Conservation (phyloP, 1,140 invertebrate genomes). For the Papilio dardanus region DNA sequence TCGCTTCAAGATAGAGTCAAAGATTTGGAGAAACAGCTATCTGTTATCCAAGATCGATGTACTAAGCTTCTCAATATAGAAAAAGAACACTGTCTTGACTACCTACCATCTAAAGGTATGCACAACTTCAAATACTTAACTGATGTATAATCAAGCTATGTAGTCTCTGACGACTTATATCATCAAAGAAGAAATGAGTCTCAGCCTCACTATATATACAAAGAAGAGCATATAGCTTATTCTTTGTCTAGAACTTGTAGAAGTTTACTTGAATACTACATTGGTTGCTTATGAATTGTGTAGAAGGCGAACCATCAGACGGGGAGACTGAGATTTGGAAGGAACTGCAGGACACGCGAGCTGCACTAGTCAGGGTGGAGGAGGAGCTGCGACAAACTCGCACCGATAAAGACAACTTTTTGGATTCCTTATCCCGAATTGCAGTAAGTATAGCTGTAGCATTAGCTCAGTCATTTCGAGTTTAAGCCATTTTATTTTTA, state of each 20-base stretch:
- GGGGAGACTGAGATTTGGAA: constrained; percentile 74
- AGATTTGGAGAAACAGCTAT: constrained; percentile 59
- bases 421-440: constrained; percentile 70
- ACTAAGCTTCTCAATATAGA: constrained; percentile 64
- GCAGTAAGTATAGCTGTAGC: constrained; percentile 52
- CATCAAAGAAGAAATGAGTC: neutral
- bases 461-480: too few species aligned
- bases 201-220: neutral
- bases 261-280: neutral
- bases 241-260: neutral
- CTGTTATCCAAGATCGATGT: constrained; percentile 58
- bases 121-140: too few species aligned
- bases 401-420: constrained; percentile 70
- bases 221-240: neutral
- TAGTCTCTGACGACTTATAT: too few species aligned
- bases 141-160: too few species aligned
- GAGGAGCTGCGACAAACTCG: constrained; percentile 65
- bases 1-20: constrained; percentile 62
- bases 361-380: constrained; percentile 60
- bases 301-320: constrained; percentile 70
- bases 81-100: constrained; percentile 61
- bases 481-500: too few species aligned
- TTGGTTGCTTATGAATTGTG: constrained; percentile 16
- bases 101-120: constrained; percentile 67
- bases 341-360: constrained; percentile 65